A percentile compares a stretch with the other conserved stretches of the same genome.
Evolutionary conservation across 2,888 invertebrate species (phyloP).

Genomic region (Hirtodrosophila trivittata): DNA sequence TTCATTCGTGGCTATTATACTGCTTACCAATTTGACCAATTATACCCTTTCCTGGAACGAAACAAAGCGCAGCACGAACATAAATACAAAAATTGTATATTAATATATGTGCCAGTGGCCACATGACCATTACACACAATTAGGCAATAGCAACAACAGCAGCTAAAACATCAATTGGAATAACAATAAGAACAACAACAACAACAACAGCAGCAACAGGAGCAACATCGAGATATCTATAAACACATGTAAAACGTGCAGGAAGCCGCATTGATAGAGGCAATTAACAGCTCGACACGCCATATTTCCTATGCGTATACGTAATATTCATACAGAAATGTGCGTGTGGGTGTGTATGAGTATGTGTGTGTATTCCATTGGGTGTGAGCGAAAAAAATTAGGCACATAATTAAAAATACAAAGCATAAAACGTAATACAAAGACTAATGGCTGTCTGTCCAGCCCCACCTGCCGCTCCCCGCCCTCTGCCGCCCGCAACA

Average conservation of each 20-base stretch:
- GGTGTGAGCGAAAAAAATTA: conserved; percentile 44
- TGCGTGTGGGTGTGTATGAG: conserved; percentile 8
- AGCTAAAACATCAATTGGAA: conserved; percentile 3
- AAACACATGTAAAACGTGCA: conserved; percentile 73
- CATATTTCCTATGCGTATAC: conserved; percentile 60
- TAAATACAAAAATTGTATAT: conserved; percentile 39
- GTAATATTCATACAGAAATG: conserved; percentile 20
- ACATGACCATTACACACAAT: conserved; percentile 51
- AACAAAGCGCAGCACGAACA: neutral
- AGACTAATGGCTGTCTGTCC: conserved; percentile 61
- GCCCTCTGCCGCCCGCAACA: neutral
- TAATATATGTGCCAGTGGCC: conserved; percentile 24
- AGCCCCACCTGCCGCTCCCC: neutral
- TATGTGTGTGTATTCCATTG: conserved; percentile 12
- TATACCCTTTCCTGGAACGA: conserved; percentile 26
- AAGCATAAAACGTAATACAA: conserved; percentile 63
- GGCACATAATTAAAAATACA: conserved; percentile 79
- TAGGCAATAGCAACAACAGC: conserved; percentile 41
- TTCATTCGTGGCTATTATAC: conserved; percentile 13
- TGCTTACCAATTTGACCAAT: conserved; percentile 33
- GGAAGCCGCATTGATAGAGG: conserved; percentile 75
- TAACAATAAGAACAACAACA: conserved; percentile 34
- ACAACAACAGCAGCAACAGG: conserved; percentile 9
- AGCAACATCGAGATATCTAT: conserved; percentile 44
- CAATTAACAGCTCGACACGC: conserved; percentile 78